A percentile compares a stretch with the other conserved stretches of the same genome.
phyloP scores from a whole-genome alignment of 1,140 invertebrate genomes.

The Forficula auricularia region DNA sequence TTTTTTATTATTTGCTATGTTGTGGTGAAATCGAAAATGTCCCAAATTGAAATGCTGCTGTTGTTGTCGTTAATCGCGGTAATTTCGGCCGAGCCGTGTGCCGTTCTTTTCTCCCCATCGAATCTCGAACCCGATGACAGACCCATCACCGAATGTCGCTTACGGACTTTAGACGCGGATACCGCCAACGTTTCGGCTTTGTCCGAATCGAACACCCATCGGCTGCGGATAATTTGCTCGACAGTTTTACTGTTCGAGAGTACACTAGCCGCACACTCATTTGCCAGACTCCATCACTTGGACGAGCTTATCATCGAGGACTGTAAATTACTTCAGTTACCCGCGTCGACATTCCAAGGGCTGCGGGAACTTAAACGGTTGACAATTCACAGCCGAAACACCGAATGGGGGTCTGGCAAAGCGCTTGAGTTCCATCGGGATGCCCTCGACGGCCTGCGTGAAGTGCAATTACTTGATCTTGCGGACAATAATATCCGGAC shows the following conservation, averaged over 20 bases:
- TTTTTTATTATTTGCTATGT: too few relatives aligned
- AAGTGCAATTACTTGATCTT: slow-evolving; percentile 60
- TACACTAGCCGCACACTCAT: slow-evolving; percentile 45
- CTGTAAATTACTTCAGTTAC: slow-evolving; percentile 62
- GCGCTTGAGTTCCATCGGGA: slow-evolving; percentile 46
- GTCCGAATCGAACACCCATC: slow-evolving; percentile 47
- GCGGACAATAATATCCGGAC: slow-evolving; percentile 62
- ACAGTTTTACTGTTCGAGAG: slow-evolving; percentile 64
- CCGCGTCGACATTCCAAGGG: slow-evolving; percentile 56
- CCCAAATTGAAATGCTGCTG: too few relatives aligned
- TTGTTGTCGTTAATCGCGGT: too few relatives aligned
- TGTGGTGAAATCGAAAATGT: too few relatives aligned
- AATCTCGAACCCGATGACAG: neutral
- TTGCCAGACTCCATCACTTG: slow-evolving; percentile 51
- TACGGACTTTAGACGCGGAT: slow-evolving; percentile 49
- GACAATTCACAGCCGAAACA: slow-evolving; percentile 53
- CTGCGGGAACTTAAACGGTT: slow-evolving; percentile 55
- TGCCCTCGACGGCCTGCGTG: slow-evolving; percentile 51
- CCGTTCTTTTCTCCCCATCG: too few relatives aligned
- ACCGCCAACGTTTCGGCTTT: slow-evolving; percentile 36
- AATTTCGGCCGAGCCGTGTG: too few relatives aligned
- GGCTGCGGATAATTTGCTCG: slow-evolving; percentile 54
- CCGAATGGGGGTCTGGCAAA: slow-evolving; percentile 53
- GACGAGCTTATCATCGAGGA: slow-evolving; percentile 52
- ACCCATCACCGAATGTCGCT: slow-evolving; percentile 34